These are phyloP conservation scores for Phocoena phocoena DNA, from an alignment of 2,113 vertebrate species.

Conservation along the genomic window DNA sequence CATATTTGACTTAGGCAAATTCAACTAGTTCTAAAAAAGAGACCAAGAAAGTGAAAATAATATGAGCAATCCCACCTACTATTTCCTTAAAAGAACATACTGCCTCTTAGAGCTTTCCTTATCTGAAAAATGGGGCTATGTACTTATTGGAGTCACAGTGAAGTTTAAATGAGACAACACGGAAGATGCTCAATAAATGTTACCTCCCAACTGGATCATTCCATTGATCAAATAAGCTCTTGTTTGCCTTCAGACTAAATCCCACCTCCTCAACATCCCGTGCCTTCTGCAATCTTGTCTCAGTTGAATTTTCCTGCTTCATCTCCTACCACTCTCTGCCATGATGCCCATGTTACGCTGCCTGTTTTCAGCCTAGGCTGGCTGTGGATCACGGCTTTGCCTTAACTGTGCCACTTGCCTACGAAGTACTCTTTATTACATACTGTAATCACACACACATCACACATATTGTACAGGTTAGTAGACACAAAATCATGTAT, in stretches of 20 bases:
- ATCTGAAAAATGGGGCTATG: not conserved
- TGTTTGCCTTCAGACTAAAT: not conserved
- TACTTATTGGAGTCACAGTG: not conserved
- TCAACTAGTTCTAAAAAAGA: constrained; percentile 11
- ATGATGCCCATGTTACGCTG: not conserved
- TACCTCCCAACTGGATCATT: not conserved
- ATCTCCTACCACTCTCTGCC: not conserved
- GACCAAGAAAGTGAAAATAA: not conserved
- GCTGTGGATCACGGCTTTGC: not conserved
- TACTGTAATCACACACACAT: not conserved
- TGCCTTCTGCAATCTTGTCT: not conserved
- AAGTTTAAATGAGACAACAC: not conserved
- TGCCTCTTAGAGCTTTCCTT: not conserved
- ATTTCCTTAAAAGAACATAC: constrained; percentile 7
- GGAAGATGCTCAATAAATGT: not conserved
- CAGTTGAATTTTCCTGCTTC: not conserved
- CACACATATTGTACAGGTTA: not conserved
- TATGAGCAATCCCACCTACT: not conserved
- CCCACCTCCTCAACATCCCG: not conserved
- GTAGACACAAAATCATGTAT: not conserved
- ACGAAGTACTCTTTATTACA: not conserved
- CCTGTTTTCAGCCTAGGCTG: not conserved
- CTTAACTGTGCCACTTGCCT: not conserved
- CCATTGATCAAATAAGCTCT: not conserved
- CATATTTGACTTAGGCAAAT: constrained; percentile 16